phyloP scores from a whole-genome alignment of 2,888 invertebrate species.

The Augiades crinisus region DNA sequence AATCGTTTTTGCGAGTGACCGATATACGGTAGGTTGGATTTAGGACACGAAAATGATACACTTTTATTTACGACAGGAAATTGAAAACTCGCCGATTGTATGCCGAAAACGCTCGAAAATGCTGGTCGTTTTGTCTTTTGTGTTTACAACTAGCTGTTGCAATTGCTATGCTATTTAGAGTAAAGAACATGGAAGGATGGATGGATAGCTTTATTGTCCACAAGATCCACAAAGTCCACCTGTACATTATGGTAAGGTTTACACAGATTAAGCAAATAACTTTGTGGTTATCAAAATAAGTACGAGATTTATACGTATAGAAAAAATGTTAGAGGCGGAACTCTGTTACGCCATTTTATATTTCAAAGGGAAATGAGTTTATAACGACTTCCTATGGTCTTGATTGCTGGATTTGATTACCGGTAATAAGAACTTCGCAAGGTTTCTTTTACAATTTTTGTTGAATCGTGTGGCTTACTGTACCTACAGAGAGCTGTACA shows the following conservation, averaged over 20 bases:
- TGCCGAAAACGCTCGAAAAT: no score
- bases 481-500: no score
- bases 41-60: not conserved
- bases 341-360: conserved; percentile 5
- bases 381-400: conserved; percentile 14
- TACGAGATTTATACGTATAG: no score
- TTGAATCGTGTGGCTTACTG: not conserved
- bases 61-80: not conserved
- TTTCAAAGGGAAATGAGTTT: conserved; percentile 17
- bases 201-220: no score
- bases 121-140: no score
- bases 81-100: not conserved
- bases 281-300: no score
- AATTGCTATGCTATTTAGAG: no score
- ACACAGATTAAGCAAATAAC: no score
- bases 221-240: no score
- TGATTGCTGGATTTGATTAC: not conserved
- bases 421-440: not conserved
- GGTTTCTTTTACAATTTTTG: not conserved
- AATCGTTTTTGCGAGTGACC: not conserved
- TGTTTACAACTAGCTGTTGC: no score
- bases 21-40: not conserved
- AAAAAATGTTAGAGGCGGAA: not conserved
- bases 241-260: no score
- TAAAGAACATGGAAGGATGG: no score